Evolutionary conservation across 2,888 invertebrate species (phyloP).

Genomic region (Melieria omissa): DNA sequence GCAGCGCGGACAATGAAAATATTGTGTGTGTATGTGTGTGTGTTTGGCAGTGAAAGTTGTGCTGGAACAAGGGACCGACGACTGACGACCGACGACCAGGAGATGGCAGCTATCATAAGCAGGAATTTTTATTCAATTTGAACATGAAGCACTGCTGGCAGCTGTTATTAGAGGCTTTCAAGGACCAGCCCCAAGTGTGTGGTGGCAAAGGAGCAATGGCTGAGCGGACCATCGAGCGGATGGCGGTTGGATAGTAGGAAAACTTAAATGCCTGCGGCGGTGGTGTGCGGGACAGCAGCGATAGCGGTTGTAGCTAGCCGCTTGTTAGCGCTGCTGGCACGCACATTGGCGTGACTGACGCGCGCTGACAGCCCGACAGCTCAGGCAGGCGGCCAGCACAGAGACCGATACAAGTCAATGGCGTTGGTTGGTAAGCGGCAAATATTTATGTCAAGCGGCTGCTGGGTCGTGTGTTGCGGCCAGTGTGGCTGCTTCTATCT

Average conservation of each 20-base stretch:
- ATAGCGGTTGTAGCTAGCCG: background rate
- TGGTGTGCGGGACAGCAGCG: background rate
- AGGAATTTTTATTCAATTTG: too few species aligned
- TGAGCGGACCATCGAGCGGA: too few species aligned
- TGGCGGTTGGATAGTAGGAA: too few species aligned
- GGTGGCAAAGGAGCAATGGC: too few species aligned
- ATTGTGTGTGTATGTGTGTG: constrained; percentile 11
- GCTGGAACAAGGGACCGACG: constrained; percentile 32
- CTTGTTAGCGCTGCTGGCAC: constrained; percentile 3
- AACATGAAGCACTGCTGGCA: too few species aligned
- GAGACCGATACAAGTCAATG: too few species aligned
- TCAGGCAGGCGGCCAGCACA: too few species aligned
- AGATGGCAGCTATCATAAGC: background rate
- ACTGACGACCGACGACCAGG: background rate
- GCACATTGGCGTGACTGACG: background rate
- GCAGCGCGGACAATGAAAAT: background rate
- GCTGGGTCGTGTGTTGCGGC: too few species aligned
- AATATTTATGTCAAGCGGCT: too few species aligned
- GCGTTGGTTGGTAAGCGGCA: too few species aligned
- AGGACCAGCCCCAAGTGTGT: too few species aligned
- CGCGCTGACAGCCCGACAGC: background rate
- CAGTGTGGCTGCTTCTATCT: background rate
- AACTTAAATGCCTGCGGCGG: background rate
- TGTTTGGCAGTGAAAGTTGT: constrained; percentile 22
- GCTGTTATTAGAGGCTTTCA: too few species aligned